A percentile compares a stretch with the other conserved stretches of the same genome.
Conservation (phyloP, 2,113 vertebrate species). For the Emydocephalus ijimae region DNA sequence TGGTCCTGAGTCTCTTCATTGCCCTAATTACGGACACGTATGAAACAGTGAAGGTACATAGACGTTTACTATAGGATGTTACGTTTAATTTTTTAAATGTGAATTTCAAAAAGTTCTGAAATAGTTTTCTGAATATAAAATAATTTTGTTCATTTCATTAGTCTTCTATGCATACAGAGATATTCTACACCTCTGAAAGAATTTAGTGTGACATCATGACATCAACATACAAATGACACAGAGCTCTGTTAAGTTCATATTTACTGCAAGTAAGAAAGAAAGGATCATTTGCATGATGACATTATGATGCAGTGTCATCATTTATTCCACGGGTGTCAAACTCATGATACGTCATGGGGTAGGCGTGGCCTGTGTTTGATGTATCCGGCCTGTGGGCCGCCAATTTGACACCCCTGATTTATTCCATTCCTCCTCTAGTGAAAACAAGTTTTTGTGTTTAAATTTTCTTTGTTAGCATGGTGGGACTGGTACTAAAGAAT, state of each 20-base stretch:
- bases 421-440: neutral
- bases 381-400: too few species aligned
- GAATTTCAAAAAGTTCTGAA: neutral
- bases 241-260: neutral
- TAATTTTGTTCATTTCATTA: neutral
- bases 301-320: neutral
- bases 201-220: neutral
- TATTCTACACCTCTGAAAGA: neutral
- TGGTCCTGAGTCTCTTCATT: conserved; percentile 96
- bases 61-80: neutral
- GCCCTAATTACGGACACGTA: conserved; percentile 92
- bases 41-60: conserved; percentile 90
- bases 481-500: neutral
- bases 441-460: neutral
- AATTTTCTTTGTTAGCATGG: neutral
- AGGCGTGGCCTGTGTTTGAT: too few species aligned
- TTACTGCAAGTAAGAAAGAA: neutral
- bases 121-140: neutral
- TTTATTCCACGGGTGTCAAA: neutral
- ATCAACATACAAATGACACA: neutral
- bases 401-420: too few species aligned
- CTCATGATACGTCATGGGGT: too few species aligned
- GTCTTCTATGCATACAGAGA: neutral
- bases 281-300: neutral
- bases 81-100: neutral